Evolutionary conservation across 2,113 vertebrate species (phyloP).

Genomic region (Upupa epops): DNA sequence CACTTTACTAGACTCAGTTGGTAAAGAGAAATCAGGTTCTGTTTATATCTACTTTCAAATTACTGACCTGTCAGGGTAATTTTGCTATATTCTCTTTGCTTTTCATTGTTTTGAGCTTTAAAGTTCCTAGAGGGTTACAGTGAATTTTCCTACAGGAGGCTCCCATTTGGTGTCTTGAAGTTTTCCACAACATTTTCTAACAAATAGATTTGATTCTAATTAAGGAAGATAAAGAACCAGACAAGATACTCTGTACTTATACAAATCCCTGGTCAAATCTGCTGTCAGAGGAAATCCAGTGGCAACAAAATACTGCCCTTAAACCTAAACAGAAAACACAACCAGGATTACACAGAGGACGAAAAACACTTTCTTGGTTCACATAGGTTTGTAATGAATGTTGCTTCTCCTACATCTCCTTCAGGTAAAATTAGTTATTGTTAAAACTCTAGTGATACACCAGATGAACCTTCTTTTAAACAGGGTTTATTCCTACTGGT

Average conservation of each 20-base stretch:
- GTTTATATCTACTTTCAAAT: not conserved
- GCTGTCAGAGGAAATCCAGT: not conserved
- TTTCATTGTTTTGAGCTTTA: not conserved
- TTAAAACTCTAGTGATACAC: not conserved
- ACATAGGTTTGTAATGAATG: not conserved
- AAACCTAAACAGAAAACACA: not conserved
- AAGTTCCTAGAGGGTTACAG: not conserved
- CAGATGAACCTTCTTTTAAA: not conserved
- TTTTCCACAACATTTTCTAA: not conserved
- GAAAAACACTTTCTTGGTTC: fast-evolving
- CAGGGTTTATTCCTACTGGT: not conserved
- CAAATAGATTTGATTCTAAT: not conserved
- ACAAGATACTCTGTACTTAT: not conserved
- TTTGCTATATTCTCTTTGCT: not conserved
- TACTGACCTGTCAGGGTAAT: not conserved
- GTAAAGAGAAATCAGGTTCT: not conserved
- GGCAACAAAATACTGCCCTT: not conserved
- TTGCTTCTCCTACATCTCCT: not conserved
- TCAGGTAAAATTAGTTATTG: not conserved
- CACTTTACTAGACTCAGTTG: not conserved
- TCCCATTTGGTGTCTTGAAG: not conserved
- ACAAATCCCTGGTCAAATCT: not conserved
- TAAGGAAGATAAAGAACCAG: not conserved
- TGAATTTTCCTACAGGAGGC: not conserved
- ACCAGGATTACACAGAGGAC: not conserved